Evolutionary conservation across 2,113 vertebrate genomes (phyloP).

Genomic region (Zosterops pallidus): DNA sequence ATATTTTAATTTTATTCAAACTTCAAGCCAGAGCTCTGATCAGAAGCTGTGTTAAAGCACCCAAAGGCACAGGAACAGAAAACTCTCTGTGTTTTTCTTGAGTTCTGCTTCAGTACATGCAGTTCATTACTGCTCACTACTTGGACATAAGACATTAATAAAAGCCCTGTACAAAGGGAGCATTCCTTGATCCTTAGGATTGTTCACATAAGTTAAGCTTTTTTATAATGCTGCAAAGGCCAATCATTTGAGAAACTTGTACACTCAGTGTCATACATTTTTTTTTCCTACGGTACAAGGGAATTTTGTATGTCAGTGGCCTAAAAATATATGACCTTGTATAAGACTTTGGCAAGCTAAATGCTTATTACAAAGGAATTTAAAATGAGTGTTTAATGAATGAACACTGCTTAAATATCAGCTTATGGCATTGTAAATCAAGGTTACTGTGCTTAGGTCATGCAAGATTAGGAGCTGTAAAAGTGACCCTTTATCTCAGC

Average conservation of each 20-base stretch:
- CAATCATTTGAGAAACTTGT: not conserved
- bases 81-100: not conserved
- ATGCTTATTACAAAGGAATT: conserved; percentile 52
- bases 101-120: not conserved
- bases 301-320: not conserved
- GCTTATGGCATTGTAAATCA: conserved; percentile 39
- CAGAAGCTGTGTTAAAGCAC: not conserved
- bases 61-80: not conserved
- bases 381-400: conserved; percentile 46
- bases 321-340: conserved; percentile 45
- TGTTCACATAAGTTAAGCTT: not conserved
- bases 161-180: not conserved
- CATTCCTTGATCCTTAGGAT: not conserved
- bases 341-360: conserved; percentile 28
- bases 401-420: conserved; percentile 28
- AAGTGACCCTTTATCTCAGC: conserved; percentile 14
- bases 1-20: not conserved
- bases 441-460: not conserved
- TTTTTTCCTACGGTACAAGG: not conserved
- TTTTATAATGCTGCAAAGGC: not conserved
- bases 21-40: not conserved
- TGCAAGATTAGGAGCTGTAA: conserved; percentile 16
- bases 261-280: not conserved
- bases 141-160: not conserved
- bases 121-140: not conserved